phyloP scores from a whole-genome alignment of 2,797 vertebrate species.

The Odontamblyopus rebecca region DNA sequence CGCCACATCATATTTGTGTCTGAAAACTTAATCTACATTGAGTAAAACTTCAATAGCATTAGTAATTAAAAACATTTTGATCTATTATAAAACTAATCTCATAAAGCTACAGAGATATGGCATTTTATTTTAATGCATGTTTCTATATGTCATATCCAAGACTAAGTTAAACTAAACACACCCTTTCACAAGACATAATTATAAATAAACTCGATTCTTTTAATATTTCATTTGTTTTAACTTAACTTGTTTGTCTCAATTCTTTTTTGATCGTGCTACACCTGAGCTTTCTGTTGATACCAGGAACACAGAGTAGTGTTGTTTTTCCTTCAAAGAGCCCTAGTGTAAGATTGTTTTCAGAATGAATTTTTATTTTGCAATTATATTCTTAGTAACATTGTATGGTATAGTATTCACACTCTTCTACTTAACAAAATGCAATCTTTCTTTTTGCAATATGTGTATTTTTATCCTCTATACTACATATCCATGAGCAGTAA shows the following conservation, averaged over 20 bases:
- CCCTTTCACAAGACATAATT: no score
- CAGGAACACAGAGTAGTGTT: slow-evolving; percentile 10
- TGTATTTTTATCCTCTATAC: background rate
- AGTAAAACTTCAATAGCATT: slow-evolving; percentile 6
- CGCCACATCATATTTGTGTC: slow-evolving; percentile 37
- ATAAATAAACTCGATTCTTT: no score
- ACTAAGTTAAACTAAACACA: no score
- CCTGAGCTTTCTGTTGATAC: slow-evolving; percentile 7
- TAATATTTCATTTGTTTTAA: no score
- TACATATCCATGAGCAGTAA: no score
- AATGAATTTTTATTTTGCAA: background rate
- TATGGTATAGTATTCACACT: background rate
- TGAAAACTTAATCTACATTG: slow-evolving; percentile 39
- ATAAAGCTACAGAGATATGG: no score
- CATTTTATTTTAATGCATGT: no score
- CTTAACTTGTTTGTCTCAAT: no score
- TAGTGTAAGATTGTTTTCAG: background rate
- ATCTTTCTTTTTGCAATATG: background rate
- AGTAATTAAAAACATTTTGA: no score
- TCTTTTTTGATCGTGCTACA: background rate
- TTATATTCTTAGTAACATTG: background rate
- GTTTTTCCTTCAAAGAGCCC: background rate
- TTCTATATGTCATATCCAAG: no score
- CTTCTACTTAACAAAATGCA: background rate
- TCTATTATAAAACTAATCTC: no score